Percentiles rank a stretch among this genome's conserved stretches.
Conservation (phyloP, 2,113 vertebrate species). For the Larimichthys crocea region DNA sequence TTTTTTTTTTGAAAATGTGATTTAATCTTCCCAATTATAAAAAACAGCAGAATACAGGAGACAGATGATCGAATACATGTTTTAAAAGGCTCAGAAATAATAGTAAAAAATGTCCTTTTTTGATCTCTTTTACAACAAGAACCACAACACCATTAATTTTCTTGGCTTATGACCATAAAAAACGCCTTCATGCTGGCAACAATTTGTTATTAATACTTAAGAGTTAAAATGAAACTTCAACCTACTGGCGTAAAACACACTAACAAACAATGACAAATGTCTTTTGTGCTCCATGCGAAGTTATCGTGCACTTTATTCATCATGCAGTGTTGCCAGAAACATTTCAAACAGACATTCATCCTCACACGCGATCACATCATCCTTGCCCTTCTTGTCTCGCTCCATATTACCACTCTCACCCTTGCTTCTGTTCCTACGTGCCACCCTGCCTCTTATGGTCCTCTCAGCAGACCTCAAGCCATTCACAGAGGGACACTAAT, state of each 20-base stretch:
- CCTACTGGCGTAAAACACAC: conserved; percentile 38
- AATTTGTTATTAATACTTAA: conserved; percentile 29
- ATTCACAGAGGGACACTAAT: conserved; percentile 65
- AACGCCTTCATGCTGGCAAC: background rate
- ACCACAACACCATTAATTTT: background rate
- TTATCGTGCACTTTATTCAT: conserved; percentile 43
- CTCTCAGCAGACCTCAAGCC: conserved; percentile 42
- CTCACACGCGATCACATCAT: conserved; percentile 26
- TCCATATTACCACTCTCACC: conserved; percentile 24
- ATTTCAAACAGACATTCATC: conserved; percentile 67
- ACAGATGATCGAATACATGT: background rate
- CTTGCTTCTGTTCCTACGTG: conserved; percentile 21
- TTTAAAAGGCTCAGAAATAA: conserved; percentile 7
- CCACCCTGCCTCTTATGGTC: conserved; percentile 83
- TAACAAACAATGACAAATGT: conserved; percentile 52
- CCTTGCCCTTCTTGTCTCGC: conserved; percentile 19
- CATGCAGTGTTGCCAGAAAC: conserved; percentile 61
- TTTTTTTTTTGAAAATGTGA: background rate
- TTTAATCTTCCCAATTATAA: background rate
- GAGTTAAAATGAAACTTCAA: conserved; percentile 20
- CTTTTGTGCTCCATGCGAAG: background rate
- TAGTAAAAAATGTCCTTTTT: background rate
- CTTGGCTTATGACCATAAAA: conserved; percentile 3
- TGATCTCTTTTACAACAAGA: background rate
- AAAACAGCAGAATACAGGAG: background rate